Conservation (phyloP, 1,140 invertebrate species). For the Drosophila asahinai region DNA sequence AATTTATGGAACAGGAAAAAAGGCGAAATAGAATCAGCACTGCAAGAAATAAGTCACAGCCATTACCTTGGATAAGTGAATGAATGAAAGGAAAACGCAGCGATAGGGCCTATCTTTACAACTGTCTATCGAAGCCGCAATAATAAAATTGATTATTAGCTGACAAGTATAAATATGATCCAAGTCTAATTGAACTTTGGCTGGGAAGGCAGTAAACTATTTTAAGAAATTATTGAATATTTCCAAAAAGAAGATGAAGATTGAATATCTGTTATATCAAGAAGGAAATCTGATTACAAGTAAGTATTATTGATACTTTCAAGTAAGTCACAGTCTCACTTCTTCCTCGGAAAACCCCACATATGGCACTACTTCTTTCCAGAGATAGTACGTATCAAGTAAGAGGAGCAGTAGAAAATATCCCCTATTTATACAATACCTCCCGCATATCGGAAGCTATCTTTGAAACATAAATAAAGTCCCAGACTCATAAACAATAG, state of each 20-base stretch:
- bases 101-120: constrained; percentile 46
- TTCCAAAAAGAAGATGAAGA: too few relatives aligned
- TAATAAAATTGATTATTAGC: constrained; percentile 17
- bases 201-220: background rate
- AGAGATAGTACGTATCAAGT: constrained; percentile 1
- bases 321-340: background rate
- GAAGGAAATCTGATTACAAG: background rate
- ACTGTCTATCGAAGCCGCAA: constrained; percentile 23
- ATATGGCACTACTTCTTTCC: background rate
- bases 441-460: constrained; percentile 28
- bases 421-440: constrained; percentile 5
- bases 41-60: constrained; percentile 19
- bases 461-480: constrained; percentile 31
- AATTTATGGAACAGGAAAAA: constrained; percentile 36
- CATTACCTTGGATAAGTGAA: constrained; percentile 38
- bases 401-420: constrained; percentile 2
- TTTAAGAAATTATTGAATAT: background rate
- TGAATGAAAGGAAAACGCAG: constrained; percentile 34
- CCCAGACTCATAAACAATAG: constrained; percentile 58
- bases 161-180: constrained; percentile 35
- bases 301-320: background rate
- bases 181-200: constrained; percentile 30
- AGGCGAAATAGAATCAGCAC: constrained; percentile 13
- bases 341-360: constrained; percentile 9
- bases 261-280: too few relatives aligned